Evolutionary conservation across 2,113 vertebrate genomes (phyloP).

Genomic region (Trogon surrucura): DNA sequence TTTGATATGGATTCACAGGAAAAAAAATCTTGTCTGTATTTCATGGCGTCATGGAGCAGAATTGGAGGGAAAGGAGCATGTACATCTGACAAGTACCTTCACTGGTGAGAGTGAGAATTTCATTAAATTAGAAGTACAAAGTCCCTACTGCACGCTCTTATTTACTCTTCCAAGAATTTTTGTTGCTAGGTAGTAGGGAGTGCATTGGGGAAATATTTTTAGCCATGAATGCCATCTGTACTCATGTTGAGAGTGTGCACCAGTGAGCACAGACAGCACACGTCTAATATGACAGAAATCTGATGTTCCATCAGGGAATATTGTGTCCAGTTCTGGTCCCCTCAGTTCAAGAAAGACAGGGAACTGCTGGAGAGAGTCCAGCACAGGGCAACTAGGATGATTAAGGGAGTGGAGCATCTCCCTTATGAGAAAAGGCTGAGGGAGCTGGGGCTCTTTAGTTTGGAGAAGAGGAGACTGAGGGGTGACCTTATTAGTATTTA

Average conservation of each 20-base stretch:
- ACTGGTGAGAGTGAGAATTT: not conserved
- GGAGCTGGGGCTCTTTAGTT: too few relatives aligned
- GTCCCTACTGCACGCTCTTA: not conserved
- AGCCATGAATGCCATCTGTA: not conserved
- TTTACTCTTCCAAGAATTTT: not conserved
- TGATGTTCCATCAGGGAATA: not conserved
- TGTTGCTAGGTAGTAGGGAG: not conserved
- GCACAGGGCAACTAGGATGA: too few relatives aligned
- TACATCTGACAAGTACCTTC: not conserved
- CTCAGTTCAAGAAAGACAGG: too few relatives aligned
- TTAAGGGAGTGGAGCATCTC: too few relatives aligned
- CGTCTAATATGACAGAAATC: not conserved
- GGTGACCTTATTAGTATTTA: too few relatives aligned
- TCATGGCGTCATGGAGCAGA: not conserved
- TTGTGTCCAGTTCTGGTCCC: too few relatives aligned
- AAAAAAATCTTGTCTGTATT: not conserved
- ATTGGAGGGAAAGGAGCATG: not conserved
- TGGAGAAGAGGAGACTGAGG: too few relatives aligned
- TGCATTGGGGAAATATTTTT: conserved; percentile 10
- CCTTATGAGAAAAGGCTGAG: too few relatives aligned
- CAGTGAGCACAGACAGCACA: not conserved
- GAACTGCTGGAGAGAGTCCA: too few relatives aligned
- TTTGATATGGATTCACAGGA: not conserved
- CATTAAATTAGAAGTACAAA: not conserved
- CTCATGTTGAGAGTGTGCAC: not conserved